phyloP scores from a whole-genome alignment of 2,888 invertebrate genomes.

The Perizoma flavofasciatum region DNA sequence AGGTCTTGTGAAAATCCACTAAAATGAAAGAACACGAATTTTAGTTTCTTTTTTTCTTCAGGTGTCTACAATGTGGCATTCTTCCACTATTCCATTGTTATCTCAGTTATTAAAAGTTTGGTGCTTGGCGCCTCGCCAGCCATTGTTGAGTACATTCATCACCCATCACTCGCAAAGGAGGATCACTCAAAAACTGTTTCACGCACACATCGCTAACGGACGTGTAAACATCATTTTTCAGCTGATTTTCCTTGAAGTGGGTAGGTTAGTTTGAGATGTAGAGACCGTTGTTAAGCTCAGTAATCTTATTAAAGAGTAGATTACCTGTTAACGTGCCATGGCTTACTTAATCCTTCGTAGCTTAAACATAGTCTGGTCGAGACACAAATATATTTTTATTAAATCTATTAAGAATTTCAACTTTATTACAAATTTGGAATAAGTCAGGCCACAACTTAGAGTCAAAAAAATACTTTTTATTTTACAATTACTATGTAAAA shows the following conservation, averaged over 20 bases:
- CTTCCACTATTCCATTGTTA: slow-evolving; percentile 23
- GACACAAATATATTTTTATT: too few species aligned
- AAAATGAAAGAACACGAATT: neutral
- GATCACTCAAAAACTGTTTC: slow-evolving; percentile 23
- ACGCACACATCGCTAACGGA: slow-evolving; percentile 13
- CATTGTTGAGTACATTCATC: slow-evolving; percentile 18
- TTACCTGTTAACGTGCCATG: too few species aligned
- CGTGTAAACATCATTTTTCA: slow-evolving; percentile 30
- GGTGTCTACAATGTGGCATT: slow-evolving; percentile 1
- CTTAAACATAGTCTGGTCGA: too few species aligned
- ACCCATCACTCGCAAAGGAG: slow-evolving; percentile 21
- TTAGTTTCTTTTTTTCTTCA: neutral
- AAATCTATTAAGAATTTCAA: too few species aligned
- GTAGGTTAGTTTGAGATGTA: slow-evolving; percentile 17
- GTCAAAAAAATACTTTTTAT: too few species aligned
- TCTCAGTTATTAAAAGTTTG: slow-evolving; percentile 22
- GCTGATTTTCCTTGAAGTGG: slow-evolving; percentile 19
- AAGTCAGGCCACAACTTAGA: too few species aligned
- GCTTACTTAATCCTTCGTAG: too few species aligned
- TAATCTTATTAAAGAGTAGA: too few species aligned
- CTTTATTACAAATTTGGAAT: too few species aligned
- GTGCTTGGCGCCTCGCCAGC: slow-evolving; percentile 20
- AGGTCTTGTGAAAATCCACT: too few species aligned
- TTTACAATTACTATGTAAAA: too few species aligned
- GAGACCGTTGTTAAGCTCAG: neutral